Base-by-base conservation (phyloP, 1,140 invertebrate genomes). In the Piezodorus guildinii region DNA sequence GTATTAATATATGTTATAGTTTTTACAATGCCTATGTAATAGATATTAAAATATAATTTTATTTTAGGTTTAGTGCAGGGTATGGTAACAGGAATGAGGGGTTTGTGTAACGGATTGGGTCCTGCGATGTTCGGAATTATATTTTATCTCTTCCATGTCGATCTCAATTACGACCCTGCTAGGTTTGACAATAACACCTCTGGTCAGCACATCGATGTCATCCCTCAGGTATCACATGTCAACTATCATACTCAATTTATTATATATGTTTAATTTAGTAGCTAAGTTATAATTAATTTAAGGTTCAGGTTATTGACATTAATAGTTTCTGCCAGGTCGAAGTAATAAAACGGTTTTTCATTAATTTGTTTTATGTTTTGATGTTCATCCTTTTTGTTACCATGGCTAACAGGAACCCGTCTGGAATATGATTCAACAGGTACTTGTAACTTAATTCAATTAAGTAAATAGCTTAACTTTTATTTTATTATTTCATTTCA, bases 111-210 rank as follows among this genome's bases (percentile, higher is more conserved):
- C 74, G 89, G 89, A 12, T 77, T 97, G 17, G 94, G 94, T 3
- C 94, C 94, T 0, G 94, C 94, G 12, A 84, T 96, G 76, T 99
- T 96, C 77, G 97, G 97, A 23, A 85, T 99, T 62, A 94, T 99
- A 70, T 99, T 99, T 77, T 99, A 96, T 77, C 78, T 98, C 68
- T 99, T 99, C 76, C 91, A 98, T 76, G 96, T 99, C 63, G 93
- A 99, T 80, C 79, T 99, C 66, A 95, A 94, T 75, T 86, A 88
- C 63, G 84, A 73, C 74, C 77, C 72, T 62, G 74, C 72, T 44
- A 44, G 58, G 23, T 43, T 23, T 9, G 62, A 63, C 34, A 72
- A 73, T 75, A 67, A 69, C 73, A 64, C 71, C 73, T 34, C 69
- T 74, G 68, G 75, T 73, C 63, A 63, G 60, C 77, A 78, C 70